A percentile compares a stretch with the other conserved stretches of the same genome.
Conservation (phyloP, 2,797 vertebrate genomes). For the Borostomias antarcticus region DNA sequence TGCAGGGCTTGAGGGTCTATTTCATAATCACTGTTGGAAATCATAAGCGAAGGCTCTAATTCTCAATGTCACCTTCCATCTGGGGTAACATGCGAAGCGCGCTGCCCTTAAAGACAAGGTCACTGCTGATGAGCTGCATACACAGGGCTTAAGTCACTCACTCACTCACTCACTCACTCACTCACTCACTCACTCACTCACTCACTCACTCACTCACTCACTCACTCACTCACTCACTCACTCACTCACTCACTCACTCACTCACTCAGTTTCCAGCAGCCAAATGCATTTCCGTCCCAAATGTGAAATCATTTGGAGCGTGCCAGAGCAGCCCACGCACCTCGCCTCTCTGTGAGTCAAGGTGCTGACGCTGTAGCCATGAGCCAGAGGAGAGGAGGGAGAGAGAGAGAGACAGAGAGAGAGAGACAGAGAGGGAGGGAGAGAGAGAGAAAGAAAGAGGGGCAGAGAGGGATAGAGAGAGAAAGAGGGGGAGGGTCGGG, state of each 20-base stretch:
- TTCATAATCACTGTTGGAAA: conserved; percentile 49
- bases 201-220: no score
- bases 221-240: no score
- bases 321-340: conserved; percentile 40
- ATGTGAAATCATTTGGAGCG: conserved; percentile 51
- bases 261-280: conserved; percentile 51
- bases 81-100: conserved; percentile 56
- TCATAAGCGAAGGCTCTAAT: conserved; percentile 47
- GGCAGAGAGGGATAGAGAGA: neutral
- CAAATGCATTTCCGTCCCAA: conserved; percentile 48
- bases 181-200: no score
- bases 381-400: conserved; percentile 10
- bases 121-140: conserved; percentile 59
- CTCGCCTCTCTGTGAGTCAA: conserved; percentile 45
- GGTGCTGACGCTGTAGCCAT: conserved; percentile 57
- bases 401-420: neutral
- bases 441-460: neutral
- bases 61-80: conserved; percentile 38
- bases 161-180: conserved; percentile 52
- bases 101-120: conserved; percentile 64
- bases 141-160: conserved; percentile 53
- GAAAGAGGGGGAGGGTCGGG: neutral
- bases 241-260: conserved; percentile 60
- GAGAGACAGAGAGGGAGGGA: neutral
- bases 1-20: conserved; percentile 17